phyloP scores from a whole-genome alignment of 2,113 vertebrate species.

The Pseudorectes ferrugineus region DNA sequence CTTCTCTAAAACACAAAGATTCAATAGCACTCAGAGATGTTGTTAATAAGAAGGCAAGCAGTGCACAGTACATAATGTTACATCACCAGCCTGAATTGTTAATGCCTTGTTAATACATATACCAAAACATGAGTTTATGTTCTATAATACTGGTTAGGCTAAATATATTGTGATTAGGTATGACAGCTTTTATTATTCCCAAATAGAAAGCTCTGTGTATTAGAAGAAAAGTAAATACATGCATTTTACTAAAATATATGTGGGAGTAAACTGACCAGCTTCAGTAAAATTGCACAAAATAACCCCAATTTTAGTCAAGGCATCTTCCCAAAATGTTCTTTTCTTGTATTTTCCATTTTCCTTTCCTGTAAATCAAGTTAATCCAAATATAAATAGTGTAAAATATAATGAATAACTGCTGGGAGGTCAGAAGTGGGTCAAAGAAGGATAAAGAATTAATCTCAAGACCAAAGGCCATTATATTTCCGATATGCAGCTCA shows the following conservation, averaged over 20 bases:
- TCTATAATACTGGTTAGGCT: background rate
- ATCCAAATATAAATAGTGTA: slow-evolving; percentile 2
- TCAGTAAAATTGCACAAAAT: background rate
- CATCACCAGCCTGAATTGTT: background rate
- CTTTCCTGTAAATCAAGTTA: background rate
- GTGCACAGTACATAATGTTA: background rate
- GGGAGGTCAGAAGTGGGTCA: background rate
- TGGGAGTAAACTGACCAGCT: background rate
- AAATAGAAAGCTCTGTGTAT: background rate
- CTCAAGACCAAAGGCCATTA: background rate
- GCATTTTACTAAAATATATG: background rate
- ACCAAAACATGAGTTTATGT: background rate
- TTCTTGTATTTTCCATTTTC: slow-evolving; percentile 3
- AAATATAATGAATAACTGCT: background rate
- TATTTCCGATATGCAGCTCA: background rate
- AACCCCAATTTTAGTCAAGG: background rate
- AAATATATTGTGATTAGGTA: background rate
- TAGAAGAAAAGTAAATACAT: background rate
- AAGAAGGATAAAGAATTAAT: slow-evolving; percentile 34
- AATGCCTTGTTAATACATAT: background rate
- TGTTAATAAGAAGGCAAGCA: background rate
- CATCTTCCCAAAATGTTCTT: background rate
- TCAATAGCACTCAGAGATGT: background rate
- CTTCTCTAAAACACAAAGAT: background rate
- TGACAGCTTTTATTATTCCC: background rate